A percentile compares a stretch with the other conserved stretches of the same genome.
These are phyloP conservation scores for Nasonovia ribisnigri DNA, from an alignment of 2,888 invertebrate genomes.

Conservation along the genomic window DNA sequence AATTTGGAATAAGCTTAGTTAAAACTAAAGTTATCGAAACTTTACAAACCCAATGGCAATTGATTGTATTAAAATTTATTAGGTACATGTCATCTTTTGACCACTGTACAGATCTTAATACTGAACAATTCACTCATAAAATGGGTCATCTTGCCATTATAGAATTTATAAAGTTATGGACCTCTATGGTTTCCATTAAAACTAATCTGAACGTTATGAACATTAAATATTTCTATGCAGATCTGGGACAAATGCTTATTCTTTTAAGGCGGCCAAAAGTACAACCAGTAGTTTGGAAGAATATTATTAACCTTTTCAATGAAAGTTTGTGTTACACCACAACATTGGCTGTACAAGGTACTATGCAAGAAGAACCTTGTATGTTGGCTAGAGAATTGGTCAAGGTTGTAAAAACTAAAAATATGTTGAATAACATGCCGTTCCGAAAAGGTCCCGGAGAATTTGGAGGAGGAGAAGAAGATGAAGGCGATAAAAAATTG, in stretches of 20 bases:
- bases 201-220: conserved; percentile 91
- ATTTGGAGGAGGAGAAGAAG: conserved; percentile 72
- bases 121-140: conserved; percentile 49
- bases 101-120: conserved; percentile 35
- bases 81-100: conserved; percentile 71
- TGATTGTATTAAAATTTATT: conserved; percentile 78
- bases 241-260: conserved; percentile 84
- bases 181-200: conserved; percentile 90
- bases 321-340: conserved; percentile 93
- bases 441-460: conserved; percentile 72
- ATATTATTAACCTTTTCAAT: conserved; percentile 86
- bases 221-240: conserved; percentile 89
- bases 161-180: conserved; percentile 89
- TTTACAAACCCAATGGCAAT: conserved; percentile 86
- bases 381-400: conserved; percentile 87
- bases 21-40: conserved; percentile 89
- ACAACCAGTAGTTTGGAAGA: conserved; percentile 87
- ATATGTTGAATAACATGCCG: conserved; percentile 75
- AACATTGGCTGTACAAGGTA: conserved; percentile 88
- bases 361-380: conserved; percentile 89
- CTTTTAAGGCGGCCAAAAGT: conserved; percentile 79
- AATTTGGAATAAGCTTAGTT: conserved; percentile 70
- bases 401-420: conserved; percentile 86
- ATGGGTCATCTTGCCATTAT: conserved; percentile 73
- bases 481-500: conserved; percentile 80